Evolutionary conservation across 2,888 invertebrate species (phyloP), one percentile per base, ranked within the genome.

Genomic region (Archaeoteleia sp.): DNA sequence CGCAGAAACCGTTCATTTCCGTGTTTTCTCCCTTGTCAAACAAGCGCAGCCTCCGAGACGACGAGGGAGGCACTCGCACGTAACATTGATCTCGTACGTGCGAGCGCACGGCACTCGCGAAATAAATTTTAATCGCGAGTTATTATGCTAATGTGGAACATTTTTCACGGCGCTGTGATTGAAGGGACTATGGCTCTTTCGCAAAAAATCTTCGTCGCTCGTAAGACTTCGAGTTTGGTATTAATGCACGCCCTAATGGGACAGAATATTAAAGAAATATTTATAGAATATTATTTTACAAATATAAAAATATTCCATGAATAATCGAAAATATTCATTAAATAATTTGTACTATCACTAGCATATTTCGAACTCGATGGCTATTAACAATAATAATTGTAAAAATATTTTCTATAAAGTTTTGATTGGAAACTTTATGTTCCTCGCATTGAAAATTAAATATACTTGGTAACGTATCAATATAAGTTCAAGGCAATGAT

Each of bases 1-100:
- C 54, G 65, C 34, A 63, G 68, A 68, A 68, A 68, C 69, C 65
- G 69, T 61, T 69, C 69, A 65, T 69, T 69, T 65, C 69, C 69
- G 69, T 65, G 69, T 69, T 69, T 61, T 60, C 65, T 69, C 65
- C 61, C 68, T 68, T 63, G 68, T 63, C 68, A 65, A 63, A 63
- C 68, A 55, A 65, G 55, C 63, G 17, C 20, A 40, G 58, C 65
- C 32, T 43, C 43, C 20, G 62, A 51, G 37, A 29, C 58, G 45
- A 51, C 48, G 40, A 58, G 58, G 60, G 66, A 60, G 48, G 60
- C 54, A 48, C 37, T 58, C 49, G 63, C 35, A 53, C 48, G 53
- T 48, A 65, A 65, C 46, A 15, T 46, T 35, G 27, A n/a, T 57
- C 40, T 13, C 55, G 10, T 42, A 13, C 9, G 29, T 57, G 34